Evolutionary conservation across 2,113 vertebrate species (phyloP), one percentile per base, ranked within the genome.

Genomic region (Ivindomyrus marchei): DNA sequence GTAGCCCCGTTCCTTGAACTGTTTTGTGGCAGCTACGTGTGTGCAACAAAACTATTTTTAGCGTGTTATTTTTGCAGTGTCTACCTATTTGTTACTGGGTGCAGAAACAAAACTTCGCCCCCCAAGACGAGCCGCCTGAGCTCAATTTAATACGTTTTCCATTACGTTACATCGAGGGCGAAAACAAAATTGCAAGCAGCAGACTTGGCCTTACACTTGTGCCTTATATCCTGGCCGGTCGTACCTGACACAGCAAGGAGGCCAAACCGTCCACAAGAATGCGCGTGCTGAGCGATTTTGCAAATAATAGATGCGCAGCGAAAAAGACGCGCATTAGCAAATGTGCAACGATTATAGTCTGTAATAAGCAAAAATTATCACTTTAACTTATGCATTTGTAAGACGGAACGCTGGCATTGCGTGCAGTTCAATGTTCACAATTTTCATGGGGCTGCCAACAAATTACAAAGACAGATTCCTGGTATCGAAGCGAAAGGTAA

Each of bases 401-500:
- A 77, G 62, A 70, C 62, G 10, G 62, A 11, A 13, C 27, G 62
- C 27, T 70, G n/a, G 62, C 11, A 70, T 31, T 31, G 27, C 62
- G 7, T n/a, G 24, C 6, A 70, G 62, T 70, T 70, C 10, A 70
- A 70, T 70, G 10, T 70, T 70, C n/a, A 27, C 62, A 11, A 27
- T 70, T 70, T 70, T 70, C 62, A 31, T 31, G 62, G n/a, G 1
- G 10, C 62, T 31, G 62, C n/a, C 62, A 70, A 27, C 27, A 4
- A 31, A 11, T 70, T 70, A 70, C 62, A 27, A 46, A 85, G 9
- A 85, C 83, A 24, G 36, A 45, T 56, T 84, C 74, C 19, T n/a
- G 36, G n/a, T 53, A 95, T 94, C 94, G 95, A 90, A 95, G 92
- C 93, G 66, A 94, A 94, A 94, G 94, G 94, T 96, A 95, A 91